Conservation (phyloP, 2,113 vertebrate species). For the Anguilla japonica region DNA sequence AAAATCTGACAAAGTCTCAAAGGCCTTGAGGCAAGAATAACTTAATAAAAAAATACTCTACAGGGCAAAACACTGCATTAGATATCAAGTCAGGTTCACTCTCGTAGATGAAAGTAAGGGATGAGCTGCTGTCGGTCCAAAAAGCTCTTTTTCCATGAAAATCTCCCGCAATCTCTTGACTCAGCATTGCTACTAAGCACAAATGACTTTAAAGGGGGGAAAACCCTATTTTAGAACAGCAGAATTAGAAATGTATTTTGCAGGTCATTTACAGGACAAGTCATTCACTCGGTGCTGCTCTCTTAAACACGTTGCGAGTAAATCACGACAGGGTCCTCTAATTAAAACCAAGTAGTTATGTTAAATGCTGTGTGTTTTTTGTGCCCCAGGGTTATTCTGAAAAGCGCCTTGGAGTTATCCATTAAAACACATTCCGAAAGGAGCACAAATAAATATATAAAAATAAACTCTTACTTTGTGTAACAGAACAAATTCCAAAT, state of each 20-base stretch:
- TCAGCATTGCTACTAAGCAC: not conserved
- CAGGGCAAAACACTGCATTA: not conserved
- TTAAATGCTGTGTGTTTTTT: slow-evolving; percentile 44
- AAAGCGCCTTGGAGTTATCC: slow-evolving; percentile 46
- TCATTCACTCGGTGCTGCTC: slow-evolving; percentile 30
- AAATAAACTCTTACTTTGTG: slow-evolving; percentile 59
- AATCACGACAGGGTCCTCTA: slow-evolving; percentile 42
- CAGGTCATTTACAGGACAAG: slow-evolving; percentile 25
- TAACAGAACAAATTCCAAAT: slow-evolving; percentile 47
- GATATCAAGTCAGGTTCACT: not conserved
- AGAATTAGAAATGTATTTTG: not conserved
- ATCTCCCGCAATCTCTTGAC: not conserved
- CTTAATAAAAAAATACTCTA: not conserved
- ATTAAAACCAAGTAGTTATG: slow-evolving; percentile 53
- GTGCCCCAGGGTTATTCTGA: slow-evolving; percentile 44
- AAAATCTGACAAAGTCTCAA: not conserved
- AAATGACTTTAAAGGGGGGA: not conserved
- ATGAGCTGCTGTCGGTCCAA: not conserved
- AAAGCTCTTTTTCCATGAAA: not conserved
- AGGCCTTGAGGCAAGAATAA: not conserved
- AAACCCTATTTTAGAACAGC: not conserved
- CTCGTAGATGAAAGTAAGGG: not conserved
- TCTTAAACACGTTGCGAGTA: slow-evolving; percentile 48
- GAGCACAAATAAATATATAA: slow-evolving; percentile 47
- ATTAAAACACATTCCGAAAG: slow-evolving; percentile 51